phyloP scores from a whole-genome alignment of 37 sponge, comb jelly and placozoan species.

The Halichondria panicea region DNA sequence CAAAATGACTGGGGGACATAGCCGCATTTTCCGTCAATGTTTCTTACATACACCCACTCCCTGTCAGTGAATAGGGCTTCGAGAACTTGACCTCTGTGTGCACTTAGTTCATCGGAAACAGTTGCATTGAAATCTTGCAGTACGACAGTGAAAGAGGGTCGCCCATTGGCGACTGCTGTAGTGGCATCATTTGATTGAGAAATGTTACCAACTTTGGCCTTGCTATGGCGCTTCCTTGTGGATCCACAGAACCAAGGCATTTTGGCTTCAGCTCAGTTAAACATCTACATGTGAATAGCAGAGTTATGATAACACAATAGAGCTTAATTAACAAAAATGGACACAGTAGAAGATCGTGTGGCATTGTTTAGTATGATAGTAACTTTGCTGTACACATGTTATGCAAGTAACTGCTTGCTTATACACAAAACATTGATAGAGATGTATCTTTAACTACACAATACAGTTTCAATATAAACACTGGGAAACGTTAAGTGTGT shows the following conservation, averaged over 20 bases:
- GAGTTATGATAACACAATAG: neutral
- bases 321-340: neutral
- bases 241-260: slow-evolving; percentile 45
- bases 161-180: neutral
- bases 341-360: too few relatives aligned
- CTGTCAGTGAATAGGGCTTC: slow-evolving; percentile 34
- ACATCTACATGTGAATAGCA: neutral
- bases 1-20: slow-evolving; percentile 39
- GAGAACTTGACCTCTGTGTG: slow-evolving; percentile 41
- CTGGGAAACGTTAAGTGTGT: too few relatives aligned
- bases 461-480: too few relatives aligned
- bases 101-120: slow-evolving; percentile 32
- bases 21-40: slow-evolving; percentile 33
- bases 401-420: too few relatives aligned
- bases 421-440: too few relatives aligned
- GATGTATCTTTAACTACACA: too few relatives aligned
- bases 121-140: slow-evolving; percentile 13
- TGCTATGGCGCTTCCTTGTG: slow-evolving; percentile 9
- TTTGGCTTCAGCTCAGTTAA: neutral
- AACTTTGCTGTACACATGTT: too few relatives aligned
- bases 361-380: too few relatives aligned
- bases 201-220: slow-evolving; percentile 2
- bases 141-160: slow-evolving; percentile 17
- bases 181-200: neutral
- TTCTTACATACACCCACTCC: slow-evolving; percentile 22